Conservation (phyloP, 2,113 vertebrate genomes). For the Petrocephalus zakoni region DNA sequence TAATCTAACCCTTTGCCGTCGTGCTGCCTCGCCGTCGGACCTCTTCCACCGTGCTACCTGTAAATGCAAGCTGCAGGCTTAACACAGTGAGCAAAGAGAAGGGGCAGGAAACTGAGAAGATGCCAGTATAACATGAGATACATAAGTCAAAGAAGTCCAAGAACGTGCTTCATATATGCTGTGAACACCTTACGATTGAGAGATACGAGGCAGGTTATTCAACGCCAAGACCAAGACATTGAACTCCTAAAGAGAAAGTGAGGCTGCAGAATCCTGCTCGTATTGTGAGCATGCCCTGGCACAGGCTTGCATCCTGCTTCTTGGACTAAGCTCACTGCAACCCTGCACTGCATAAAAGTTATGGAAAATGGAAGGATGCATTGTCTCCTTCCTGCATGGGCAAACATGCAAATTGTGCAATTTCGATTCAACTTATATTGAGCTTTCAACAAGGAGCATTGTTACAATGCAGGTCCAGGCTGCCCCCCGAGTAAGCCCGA, state of each 20-base stretch:
- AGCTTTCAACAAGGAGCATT: background rate
- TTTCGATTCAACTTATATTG: background rate
- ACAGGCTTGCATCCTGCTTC: background rate
- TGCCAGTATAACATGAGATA: background rate
- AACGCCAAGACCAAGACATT: background rate
- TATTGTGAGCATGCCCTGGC: background rate
- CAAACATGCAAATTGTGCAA: background rate
- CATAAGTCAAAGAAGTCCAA: background rate
- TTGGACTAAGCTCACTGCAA: background rate
- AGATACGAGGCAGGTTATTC: background rate
- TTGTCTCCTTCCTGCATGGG: background rate
- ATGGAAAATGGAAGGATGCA: background rate
- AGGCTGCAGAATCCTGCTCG: background rate
- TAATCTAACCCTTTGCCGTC: background rate
- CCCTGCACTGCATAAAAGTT: background rate
- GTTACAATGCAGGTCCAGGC: background rate
- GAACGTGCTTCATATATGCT: background rate
- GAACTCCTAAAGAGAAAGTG: background rate
- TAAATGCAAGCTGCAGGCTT: background rate
- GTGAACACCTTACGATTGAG: background rate
- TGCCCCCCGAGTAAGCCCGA: background rate
- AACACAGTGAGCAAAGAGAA: background rate
- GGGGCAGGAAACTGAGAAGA: background rate
- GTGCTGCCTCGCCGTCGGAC: background rate
- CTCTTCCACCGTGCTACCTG: background rate